phyloP scores from a whole-genome alignment of 1,140 invertebrate genomes.

The Neelides sp. region DNA sequence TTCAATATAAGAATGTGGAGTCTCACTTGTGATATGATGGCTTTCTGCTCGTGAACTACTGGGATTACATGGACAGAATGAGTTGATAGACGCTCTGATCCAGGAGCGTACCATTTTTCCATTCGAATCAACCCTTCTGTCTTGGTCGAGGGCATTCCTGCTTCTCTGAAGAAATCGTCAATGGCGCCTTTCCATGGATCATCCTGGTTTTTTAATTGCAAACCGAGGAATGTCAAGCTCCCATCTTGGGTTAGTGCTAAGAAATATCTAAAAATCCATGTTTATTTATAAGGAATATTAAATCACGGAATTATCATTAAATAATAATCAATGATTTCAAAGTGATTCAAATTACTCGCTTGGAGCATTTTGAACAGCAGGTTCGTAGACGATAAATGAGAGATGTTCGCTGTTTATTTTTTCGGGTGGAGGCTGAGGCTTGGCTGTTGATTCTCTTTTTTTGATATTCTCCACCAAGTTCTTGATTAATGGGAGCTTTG shows the following conservation, averaged over 20 bases:
- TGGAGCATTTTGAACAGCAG: neutral
- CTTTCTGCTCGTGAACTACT: neutral
- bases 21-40: constrained; percentile 4
- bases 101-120: constrained; percentile 22
- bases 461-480: too few relatives aligned
- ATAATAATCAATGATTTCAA: neutral
- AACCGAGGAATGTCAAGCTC: too few relatives aligned
- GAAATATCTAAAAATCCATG: neutral
- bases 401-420: constrained; percentile 9
- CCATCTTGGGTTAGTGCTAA: too few relatives aligned
- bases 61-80: constrained; percentile 11
- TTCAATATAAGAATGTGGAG: neutral
- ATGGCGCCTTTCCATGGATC: constrained; percentile 9
- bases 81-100: constrained; percentile 8
- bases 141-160: constrained; percentile 1
- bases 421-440: neutral
- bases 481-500: too few relatives aligned
- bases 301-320: neutral
- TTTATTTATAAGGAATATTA: neutral
- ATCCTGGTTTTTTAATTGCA: neutral
- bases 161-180: constrained; percentile 6
- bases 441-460: neutral
- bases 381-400: neutral
- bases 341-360: constrained; percentile 10
- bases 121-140: constrained; percentile 16